Evolutionary conservation across 2,888 invertebrate genomes (phyloP).

Genomic region (Lissocephala sabroskyi): DNA sequence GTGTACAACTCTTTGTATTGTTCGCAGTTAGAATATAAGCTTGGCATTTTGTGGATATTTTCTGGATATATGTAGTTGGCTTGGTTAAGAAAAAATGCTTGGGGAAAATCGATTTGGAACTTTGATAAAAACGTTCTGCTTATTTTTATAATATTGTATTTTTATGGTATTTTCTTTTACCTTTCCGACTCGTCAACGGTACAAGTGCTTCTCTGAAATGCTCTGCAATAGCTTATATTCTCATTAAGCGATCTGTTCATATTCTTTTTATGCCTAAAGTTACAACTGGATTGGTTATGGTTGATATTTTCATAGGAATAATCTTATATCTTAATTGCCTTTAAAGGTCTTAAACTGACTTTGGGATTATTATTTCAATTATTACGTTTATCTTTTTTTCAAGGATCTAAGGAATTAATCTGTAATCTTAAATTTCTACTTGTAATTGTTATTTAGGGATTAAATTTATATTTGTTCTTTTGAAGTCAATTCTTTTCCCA

Average conservation of each 20-base stretch:
- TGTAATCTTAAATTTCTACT: too few species aligned
- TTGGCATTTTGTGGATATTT: constrained; percentile 18
- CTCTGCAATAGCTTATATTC: constrained; percentile 58
- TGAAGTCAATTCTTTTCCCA: too few species aligned
- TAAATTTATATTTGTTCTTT: too few species aligned
- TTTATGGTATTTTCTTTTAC: constrained; percentile 18
- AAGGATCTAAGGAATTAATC: too few species aligned
- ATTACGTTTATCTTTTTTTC: too few species aligned
- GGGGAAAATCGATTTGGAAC: background rate
- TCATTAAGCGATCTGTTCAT: constrained; percentile 1
- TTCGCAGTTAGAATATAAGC: constrained; percentile 41
- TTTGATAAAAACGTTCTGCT: background rate
- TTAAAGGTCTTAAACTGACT: too few species aligned
- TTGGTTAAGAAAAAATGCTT: background rate
- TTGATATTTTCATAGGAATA: too few species aligned
- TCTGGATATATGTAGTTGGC: background rate
- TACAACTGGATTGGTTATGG: background rate
- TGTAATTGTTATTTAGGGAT: too few species aligned
- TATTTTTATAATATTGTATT: constrained; percentile 13
- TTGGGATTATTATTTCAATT: too few species aligned
- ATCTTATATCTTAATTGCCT: too few species aligned
- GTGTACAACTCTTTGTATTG: constrained; percentile 12
- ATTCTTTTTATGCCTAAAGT: background rate
- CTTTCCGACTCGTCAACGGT: constrained; percentile 35
- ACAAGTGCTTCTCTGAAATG: constrained; percentile 53